Evolutionary conservation across 1,140 invertebrate species (phyloP).

Genomic region (Aphaenogaster floridana): DNA sequence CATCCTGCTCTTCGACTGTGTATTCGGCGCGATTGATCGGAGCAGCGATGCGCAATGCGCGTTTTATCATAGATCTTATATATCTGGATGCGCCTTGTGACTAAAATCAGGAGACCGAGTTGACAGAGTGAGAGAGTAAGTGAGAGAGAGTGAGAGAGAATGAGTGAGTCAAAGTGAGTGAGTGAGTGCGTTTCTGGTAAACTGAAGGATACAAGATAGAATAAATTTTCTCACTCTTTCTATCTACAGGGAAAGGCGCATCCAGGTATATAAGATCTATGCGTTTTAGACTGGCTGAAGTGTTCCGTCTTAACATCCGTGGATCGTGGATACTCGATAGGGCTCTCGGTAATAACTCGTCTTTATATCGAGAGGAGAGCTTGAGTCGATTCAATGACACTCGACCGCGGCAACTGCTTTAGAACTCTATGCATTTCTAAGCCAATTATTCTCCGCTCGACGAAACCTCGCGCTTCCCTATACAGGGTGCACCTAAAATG

Average conservation of each 20-base stretch:
- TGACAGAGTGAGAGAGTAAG: no score
- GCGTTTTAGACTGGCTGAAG: not conserved
- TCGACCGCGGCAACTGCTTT: slow-evolving; percentile 64
- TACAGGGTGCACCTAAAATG: not conserved
- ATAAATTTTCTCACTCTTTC: no score
- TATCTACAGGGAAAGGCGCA: no score
- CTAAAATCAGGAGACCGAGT: no score
- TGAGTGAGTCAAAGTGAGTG: no score
- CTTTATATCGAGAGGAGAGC: slow-evolving; percentile 49
- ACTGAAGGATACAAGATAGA: no score
- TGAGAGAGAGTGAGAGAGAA: no score
- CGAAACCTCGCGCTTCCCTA: slow-evolving; percentile 15
- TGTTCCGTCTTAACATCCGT: slow-evolving; percentile 2
- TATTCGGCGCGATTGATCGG: not conserved
- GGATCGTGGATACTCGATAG: slow-evolving; percentile 7
- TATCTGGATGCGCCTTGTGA: no score
- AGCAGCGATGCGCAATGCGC: not conserved
- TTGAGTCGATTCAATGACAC: slow-evolving; percentile 40
- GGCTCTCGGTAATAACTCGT: slow-evolving; percentile 66
- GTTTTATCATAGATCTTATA: not conserved
- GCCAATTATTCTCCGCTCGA: slow-evolving; percentile 60
- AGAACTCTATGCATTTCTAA: slow-evolving; percentile 72
- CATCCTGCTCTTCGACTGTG: not conserved
- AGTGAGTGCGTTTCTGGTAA: no score
- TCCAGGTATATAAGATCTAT: no score